phyloP scores from a whole-genome alignment of 2,797 vertebrate species.

The Phataginus tricuspis region DNA sequence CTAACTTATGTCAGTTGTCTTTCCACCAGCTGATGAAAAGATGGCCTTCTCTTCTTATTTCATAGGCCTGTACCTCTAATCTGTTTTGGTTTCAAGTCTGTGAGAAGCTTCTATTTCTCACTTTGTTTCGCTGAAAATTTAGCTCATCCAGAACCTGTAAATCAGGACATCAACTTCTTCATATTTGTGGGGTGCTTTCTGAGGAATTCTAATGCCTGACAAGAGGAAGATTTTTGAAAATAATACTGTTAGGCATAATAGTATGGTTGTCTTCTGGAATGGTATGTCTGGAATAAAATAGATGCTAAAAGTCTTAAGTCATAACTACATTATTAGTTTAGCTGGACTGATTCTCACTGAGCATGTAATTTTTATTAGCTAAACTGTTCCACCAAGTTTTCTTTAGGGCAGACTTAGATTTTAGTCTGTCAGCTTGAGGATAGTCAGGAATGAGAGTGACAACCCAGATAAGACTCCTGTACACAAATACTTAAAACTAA shows the following conservation, averaged over 20 bases:
- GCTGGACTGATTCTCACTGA: not conserved
- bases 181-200: not conserved
- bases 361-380: not conserved
- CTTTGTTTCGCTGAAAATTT: constrained; percentile 7
- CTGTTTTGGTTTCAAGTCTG: not conserved
- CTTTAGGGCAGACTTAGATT: constrained; percentile 12
- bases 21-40: not conserved
- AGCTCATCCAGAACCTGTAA: not conserved
- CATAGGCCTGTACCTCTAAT: not conserved
- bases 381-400: constrained; percentile 15
- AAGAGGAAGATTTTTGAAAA: not conserved
- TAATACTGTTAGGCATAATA: not conserved
- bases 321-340: not conserved
- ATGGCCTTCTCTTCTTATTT: not conserved
- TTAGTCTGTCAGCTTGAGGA: not conserved
- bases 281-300: not conserved
- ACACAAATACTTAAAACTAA: not conserved
- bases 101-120: not conserved
- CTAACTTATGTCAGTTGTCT: constrained; percentile 1
- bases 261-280: not conserved
- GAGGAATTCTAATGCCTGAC: not conserved
- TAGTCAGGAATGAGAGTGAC: not conserved
- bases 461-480: not conserved
- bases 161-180: not conserved
- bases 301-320: not conserved